Conservation (phyloP, 2,797 vertebrate species). For the Sebastes jordani region DNA sequence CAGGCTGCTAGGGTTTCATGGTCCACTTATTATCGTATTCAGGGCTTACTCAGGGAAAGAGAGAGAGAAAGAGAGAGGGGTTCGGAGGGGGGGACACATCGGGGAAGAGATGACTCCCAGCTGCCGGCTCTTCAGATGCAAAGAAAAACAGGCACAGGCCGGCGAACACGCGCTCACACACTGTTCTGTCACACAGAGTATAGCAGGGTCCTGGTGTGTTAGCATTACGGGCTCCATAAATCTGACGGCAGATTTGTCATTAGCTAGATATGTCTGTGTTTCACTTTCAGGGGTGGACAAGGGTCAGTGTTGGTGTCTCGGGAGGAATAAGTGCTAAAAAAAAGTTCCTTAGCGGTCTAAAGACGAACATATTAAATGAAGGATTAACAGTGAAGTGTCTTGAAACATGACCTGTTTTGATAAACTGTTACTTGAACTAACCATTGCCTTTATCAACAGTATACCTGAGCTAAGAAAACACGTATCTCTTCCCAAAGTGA, state of each 20-base stretch:
- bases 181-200: constrained; percentile 51
- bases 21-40: constrained; percentile 62
- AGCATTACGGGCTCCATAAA: constrained; percentile 71
- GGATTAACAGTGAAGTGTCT: not conserved
- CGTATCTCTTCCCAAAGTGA: constrained; percentile 10
- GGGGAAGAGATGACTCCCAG: constrained; percentile 74
- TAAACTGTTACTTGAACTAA: constrained; percentile 6
- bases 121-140: constrained; percentile 64
- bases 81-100: constrained; percentile 36
- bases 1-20: constrained; percentile 64
- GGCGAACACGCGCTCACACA: constrained; percentile 18
- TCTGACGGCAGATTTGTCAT: constrained; percentile 68
- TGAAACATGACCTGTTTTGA: constrained; percentile 27
- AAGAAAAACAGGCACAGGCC: constrained; percentile 56
- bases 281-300: constrained; percentile 41
- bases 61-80: not conserved
- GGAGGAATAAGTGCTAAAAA: constrained; percentile 33
- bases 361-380: not conserved
- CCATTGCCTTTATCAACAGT: not conserved
- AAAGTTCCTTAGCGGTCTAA: constrained; percentile 5
- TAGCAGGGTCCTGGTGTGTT: constrained; percentile 56
- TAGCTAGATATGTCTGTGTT: constrained; percentile 43
- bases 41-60: constrained; percentile 26
- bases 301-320: constrained; percentile 31
- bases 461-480: constrained; percentile 17